Base-by-base conservation (phyloP, 2,888 invertebrate genomes). In the Euzetes globulus region DNA sequence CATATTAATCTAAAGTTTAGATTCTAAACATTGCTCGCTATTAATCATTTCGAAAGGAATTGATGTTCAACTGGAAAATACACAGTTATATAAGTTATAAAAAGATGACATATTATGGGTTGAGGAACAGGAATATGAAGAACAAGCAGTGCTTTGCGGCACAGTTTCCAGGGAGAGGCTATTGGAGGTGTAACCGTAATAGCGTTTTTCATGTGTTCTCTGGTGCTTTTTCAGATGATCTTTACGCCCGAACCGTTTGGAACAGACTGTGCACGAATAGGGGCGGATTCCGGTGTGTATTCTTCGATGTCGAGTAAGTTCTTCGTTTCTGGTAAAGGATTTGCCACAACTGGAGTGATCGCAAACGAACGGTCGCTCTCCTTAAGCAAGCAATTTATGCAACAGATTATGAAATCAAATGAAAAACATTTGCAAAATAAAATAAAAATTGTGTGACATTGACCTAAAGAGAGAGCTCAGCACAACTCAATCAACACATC, bases 201-300 rank as follows among this genome's bases (percentile, higher is more conserved):
- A 70, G 17, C 70, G 70, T 9, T 70, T 70, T 13, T 70, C 70
- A 79, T 96, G 95, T 0, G 94, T 95, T 80, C 91, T 88, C 75
- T 90, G 89, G 81, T 97, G 96, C 80, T 96, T 96, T 84, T 94
- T 94, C 76, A 96, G 85, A 82, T 96, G 96, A 82, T 97, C 96
- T 79, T 94, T 90, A 63, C 96, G 86, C 0, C 95, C 95, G 81
- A 96, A 96, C 77, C 91, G 88, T 84, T 96, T 96, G 5, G 92
- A 91, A 81, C 96, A 96, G 22, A 90, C 88, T 0, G 87, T 85
- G 81, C 96, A 96, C 0, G 91, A 88, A 82, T 90, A 95, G 0
- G 95, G 92, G 65, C 92, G 86, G 0, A 92, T 84, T 0, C 93
- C 93, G 0, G 92, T 91, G 82, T 94, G 94, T 70, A 94, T 94